phyloP scores from a whole-genome alignment of 2,113 vertebrate genomes.

The Gracilinanus agilis region DNA sequence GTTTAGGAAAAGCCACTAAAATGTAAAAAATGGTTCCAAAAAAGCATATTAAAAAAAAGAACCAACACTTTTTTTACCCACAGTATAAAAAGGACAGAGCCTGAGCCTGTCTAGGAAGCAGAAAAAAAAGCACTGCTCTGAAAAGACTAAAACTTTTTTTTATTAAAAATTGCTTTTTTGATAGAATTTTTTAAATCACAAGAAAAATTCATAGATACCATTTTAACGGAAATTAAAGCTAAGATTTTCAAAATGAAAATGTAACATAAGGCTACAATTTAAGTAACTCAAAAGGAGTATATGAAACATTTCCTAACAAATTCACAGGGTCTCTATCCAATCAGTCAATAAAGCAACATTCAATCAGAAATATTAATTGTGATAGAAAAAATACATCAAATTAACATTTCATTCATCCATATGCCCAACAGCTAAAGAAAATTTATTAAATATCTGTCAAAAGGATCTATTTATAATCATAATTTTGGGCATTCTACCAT shows the following conservation, averaged over 20 bases:
- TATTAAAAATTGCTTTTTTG: constrained; percentile 15
- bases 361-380: neutral
- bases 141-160: constrained; percentile 19
- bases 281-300: constrained; percentile 1
- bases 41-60: constrained; percentile 31
- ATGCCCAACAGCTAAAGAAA: neutral
- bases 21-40: neutral
- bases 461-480: neutral
- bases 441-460: constrained; percentile 26
- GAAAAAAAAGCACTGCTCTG: constrained; percentile 28
- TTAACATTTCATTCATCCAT: neutral
- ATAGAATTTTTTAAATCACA: neutral
- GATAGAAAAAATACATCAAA: neutral
- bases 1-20: neutral
- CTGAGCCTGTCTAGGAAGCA: constrained; percentile 31
- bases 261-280: neutral
- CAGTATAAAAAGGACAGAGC: neutral
- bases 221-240: neutral
- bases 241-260: neutral
- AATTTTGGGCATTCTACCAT: constrained; percentile 7
- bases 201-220: neutral
- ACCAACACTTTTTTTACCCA: neutral
- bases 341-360: no score
- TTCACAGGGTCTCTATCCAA: no score
- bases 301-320: neutral